phyloP scores from a whole-genome alignment of 2,797 vertebrate genomes.

The Chromobotia macracanthus region DNA sequence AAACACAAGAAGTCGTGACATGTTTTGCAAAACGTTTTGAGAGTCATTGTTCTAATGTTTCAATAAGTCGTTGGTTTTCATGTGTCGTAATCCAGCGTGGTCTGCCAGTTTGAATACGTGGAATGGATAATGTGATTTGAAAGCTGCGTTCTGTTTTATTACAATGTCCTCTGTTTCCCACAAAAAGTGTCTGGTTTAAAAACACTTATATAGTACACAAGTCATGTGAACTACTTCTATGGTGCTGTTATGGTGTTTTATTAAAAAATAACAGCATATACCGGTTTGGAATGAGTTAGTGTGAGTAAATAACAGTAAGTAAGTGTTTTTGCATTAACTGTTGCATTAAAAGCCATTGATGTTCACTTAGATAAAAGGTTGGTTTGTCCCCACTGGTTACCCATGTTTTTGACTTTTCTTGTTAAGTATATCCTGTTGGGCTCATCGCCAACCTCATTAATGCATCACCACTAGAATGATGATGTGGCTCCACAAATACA shows the following conservation, averaged over 20 bases:
- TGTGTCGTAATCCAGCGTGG: background rate
- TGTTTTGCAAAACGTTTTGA: background rate
- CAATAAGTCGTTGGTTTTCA: background rate
- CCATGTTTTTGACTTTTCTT: conserved; percentile 21
- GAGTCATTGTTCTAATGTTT: background rate
- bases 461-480: conserved; percentile 7
- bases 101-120: background rate
- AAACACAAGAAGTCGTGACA: background rate
- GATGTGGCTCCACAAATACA: background rate
- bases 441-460: conserved; percentile 24
- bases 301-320: background rate
- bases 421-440: conserved; percentile 28
- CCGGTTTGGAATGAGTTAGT: conserved; percentile 23
- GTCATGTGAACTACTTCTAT: background rate
- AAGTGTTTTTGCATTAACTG: background rate
- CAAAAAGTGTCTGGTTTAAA: background rate
- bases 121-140: background rate
- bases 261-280: conserved; percentile 4
- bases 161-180: background rate
- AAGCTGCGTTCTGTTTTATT: background rate
- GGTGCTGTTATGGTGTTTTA: background rate
- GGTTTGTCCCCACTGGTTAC: background rate
- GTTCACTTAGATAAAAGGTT: background rate
- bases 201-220: conserved; percentile 2
- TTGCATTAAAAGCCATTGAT: background rate